Conservation (phyloP, 2,797 vertebrate species). For the Gadopsis bispinosus region DNA sequence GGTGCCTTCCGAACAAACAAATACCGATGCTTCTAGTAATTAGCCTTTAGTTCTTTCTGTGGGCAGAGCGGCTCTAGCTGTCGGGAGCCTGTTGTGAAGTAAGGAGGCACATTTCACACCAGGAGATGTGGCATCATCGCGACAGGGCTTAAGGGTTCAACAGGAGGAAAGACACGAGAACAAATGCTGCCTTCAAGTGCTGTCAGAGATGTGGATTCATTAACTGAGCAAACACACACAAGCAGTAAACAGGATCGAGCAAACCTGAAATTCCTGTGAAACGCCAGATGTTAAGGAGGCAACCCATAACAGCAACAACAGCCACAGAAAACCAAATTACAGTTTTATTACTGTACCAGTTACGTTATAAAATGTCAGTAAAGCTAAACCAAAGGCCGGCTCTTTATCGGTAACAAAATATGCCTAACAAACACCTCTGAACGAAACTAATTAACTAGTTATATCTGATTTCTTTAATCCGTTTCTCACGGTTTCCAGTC, state of each 20-base stretch:
- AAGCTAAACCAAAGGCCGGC: no score
- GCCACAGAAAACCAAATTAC: background rate
- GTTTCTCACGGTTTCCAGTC: no score
- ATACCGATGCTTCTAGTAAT: constrained; percentile 38
- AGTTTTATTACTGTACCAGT: background rate
- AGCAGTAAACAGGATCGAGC: background rate
- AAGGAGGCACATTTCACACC: constrained; percentile 34
- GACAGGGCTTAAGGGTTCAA: constrained; percentile 17
- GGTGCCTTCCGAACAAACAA: constrained; percentile 54
- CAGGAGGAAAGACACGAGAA: background rate
- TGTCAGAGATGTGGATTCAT: background rate
- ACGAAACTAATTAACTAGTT: background rate
- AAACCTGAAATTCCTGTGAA: background rate
- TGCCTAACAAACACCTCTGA: background rate
- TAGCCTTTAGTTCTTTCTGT: constrained; percentile 31
- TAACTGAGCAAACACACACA: constrained; percentile 4
- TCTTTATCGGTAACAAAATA: background rate
- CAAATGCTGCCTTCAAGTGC: constrained; percentile 28
- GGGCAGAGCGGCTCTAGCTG: constrained; percentile 21
- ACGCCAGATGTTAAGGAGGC: no score
- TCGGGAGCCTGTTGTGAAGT: constrained; percentile 9
- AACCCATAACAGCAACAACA: no score
- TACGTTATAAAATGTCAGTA: no score
- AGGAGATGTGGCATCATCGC: constrained; percentile 43
- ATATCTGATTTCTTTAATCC: background rate